Percentiles rank a stretch among this genome's conserved stretches.
phyloP scores from a whole-genome alignment of 37 sponge, comb jelly and placozoan genomes.

The Mnemiopsis leidyi region DNA sequence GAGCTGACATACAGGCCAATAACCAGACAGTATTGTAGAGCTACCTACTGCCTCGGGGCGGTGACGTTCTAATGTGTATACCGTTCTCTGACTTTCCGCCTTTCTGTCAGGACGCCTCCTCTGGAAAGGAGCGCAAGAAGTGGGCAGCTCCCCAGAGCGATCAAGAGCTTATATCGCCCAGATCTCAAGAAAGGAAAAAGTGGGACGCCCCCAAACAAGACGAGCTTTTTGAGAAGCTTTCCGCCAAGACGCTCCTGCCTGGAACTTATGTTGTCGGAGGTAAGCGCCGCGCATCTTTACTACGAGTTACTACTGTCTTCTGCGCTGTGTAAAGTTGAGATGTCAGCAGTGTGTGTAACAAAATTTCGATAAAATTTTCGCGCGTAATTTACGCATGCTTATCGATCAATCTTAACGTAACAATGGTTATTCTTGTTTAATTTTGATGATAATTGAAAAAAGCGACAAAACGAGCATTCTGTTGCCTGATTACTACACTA shows the following conservation, averaged over 20 bases:
- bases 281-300: background rate
- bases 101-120: background rate
- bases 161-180: background rate
- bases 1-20: too few species aligned
- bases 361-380: background rate
- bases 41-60: too few species aligned
- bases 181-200: slow-evolving; percentile 42
- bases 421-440: too few species aligned
- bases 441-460: too few species aligned
- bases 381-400: background rate
- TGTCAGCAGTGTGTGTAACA: slow-evolving; percentile 65
- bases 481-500: too few species aligned
- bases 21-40: too few species aligned
- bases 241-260: slow-evolving; percentile 27
- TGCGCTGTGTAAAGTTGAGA: background rate
- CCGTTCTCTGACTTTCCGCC: too few species aligned
- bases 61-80: too few species aligned
- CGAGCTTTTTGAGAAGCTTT: slow-evolving; percentile 7
- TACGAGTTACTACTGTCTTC: background rate
- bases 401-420: background rate
- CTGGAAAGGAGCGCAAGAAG: slow-evolving; percentile 51
- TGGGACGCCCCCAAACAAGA: slow-evolving; percentile 41
- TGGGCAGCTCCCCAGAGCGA: background rate
- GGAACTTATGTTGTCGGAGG: slow-evolving; percentile 56
- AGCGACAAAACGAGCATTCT: too few species aligned